Base-by-base conservation (phyloP, 2,888 invertebrate species). In the Heliconius erato region DNA sequence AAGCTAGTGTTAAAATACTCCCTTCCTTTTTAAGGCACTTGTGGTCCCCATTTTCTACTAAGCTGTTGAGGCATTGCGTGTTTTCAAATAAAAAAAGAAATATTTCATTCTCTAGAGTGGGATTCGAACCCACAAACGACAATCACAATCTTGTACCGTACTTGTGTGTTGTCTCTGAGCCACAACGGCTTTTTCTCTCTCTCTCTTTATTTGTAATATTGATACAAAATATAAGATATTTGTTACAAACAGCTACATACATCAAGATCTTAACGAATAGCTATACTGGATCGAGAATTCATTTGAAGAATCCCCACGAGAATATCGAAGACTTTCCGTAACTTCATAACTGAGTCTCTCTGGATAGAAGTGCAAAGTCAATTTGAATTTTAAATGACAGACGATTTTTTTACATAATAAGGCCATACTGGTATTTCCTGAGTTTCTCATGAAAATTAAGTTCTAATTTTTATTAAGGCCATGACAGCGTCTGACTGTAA, bases 311-410 rank as follows among this genome's bases (percentile, higher is more conserved):
- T n/a, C 59, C 63, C 63, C 9, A 63, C 35, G 63, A 59, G 26
- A 63, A 76, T 63, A 35, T 76, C 76, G 44, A 72, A n/a, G 35
- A 76, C 32, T 35, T 74, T 63, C n/a, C 59, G 16, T 63, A 76
- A 76, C 59, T 59, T 76, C 59, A 76, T 76, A 63, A 59, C 63
- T 16, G 35, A 76, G 63, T 63, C 76, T n/a, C 63, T 32, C 14
- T 35, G n/a, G 59, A 63, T 59, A 76, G 35, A 59, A 76, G 28
- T 23, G 54, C 32, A 11, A 74, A 74, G 16, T 63, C 35, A 76
- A 76, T 76, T 76, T 76, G 63, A 76, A 76, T 76, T 72, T 72
- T 44, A 72, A 72, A 72, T 72, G 6, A 72, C 26, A 9, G 5
- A 1, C 9, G n/a, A 26, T 16, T 26, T 49, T 65, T 49, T 49